Percentiles rank a stretch among this genome's conserved stretches.
These are phyloP conservation scores for Enteromius unitaeniatus DNA, from an alignment of 2,797 vertebrate genomes.

Conservation along the genomic window DNA sequence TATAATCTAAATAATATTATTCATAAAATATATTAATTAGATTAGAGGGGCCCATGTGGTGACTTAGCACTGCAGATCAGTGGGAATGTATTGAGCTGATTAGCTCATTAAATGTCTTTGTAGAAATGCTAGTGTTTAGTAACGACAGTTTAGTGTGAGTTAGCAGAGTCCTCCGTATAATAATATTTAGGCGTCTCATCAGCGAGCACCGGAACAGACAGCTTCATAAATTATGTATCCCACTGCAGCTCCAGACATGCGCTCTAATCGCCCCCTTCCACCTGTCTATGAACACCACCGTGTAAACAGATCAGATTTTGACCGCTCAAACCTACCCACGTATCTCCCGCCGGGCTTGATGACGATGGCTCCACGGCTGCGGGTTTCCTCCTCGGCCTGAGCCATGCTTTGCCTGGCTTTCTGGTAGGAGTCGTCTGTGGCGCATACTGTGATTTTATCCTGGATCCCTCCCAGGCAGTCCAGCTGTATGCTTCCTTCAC, in stretches of 20 bases:
- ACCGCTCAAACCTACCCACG: slow-evolving; percentile 81
- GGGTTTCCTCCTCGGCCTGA: slow-evolving; percentile 94
- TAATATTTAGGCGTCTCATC: slow-evolving; percentile 11
- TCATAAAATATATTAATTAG: background rate
- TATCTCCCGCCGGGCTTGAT: slow-evolving; percentile 94
- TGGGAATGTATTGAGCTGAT: background rate
- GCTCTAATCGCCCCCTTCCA: slow-evolving; percentile 13
- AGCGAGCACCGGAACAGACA: background rate
- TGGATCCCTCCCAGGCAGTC: slow-evolving; percentile 96
- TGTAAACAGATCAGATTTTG: slow-evolving; percentile 15
- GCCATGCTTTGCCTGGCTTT: slow-evolving; percentile 97
- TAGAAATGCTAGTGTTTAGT: background rate
- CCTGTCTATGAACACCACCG: background rate
- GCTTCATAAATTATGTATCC: slow-evolving; percentile 41
- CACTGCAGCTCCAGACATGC: slow-evolving; percentile 38
- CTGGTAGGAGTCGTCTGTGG: slow-evolving; percentile 97
- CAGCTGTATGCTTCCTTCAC: slow-evolving; percentile 91
- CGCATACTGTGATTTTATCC: slow-evolving; percentile 97
- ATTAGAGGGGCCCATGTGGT: background rate
- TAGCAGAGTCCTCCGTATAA: background rate
- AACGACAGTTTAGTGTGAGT: background rate
- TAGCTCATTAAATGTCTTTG: background rate
- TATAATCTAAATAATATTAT: background rate
- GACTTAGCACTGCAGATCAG: background rate
- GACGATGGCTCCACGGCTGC: slow-evolving; percentile 93